phyloP scores from a whole-genome alignment of 2,888 invertebrate genomes.

The Nomada goodeniana region DNA sequence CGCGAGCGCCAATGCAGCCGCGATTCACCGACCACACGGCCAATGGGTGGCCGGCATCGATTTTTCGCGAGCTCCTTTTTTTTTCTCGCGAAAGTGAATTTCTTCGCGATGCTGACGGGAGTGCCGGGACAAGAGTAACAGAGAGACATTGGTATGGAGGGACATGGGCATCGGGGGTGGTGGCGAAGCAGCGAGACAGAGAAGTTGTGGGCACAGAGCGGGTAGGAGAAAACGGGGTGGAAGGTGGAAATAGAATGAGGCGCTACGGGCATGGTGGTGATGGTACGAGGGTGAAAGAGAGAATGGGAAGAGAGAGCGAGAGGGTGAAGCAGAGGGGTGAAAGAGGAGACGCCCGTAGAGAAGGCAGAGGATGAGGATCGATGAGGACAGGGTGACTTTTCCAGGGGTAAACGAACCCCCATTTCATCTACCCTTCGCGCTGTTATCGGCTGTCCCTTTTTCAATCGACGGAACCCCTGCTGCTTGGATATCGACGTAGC shows the following conservation, averaged over 20 bases:
- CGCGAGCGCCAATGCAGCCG: conserved; percentile 74
- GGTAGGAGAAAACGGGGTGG: conserved; percentile 16
- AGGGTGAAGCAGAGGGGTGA: conserved; percentile 45
- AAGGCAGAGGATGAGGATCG: conserved; percentile 71
- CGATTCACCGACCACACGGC: conserved; percentile 66
- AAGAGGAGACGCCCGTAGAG: conserved; percentile 58
- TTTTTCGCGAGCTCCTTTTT: conserved; percentile 77
- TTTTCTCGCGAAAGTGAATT: conserved; percentile 80
- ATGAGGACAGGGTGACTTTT: conserved; percentile 73
- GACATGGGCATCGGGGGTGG: background rate
- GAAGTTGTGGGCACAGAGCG: conserved; percentile 17
- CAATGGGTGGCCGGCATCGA: conserved; percentile 79
- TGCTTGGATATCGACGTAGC: conserved; percentile 53
- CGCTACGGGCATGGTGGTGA: conserved; percentile 46
- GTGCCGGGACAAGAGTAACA: conserved; percentile 38
- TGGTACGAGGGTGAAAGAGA: conserved; percentile 46
- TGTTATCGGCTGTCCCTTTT: conserved; percentile 79
- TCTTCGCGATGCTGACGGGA: conserved; percentile 74
- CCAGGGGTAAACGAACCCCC: conserved; percentile 78
- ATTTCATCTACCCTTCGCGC: conserved; percentile 73
- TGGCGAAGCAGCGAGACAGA: conserved; percentile 33
- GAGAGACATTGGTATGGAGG: conserved; percentile 15
- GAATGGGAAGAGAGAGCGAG: conserved; percentile 32
- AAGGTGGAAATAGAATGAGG: conserved; percentile 57
- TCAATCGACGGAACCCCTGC: conserved; percentile 72